Evolutionary conservation across 2,888 invertebrate species (phyloP).

Genomic region (Sinodicranocentrus sp.): DNA sequence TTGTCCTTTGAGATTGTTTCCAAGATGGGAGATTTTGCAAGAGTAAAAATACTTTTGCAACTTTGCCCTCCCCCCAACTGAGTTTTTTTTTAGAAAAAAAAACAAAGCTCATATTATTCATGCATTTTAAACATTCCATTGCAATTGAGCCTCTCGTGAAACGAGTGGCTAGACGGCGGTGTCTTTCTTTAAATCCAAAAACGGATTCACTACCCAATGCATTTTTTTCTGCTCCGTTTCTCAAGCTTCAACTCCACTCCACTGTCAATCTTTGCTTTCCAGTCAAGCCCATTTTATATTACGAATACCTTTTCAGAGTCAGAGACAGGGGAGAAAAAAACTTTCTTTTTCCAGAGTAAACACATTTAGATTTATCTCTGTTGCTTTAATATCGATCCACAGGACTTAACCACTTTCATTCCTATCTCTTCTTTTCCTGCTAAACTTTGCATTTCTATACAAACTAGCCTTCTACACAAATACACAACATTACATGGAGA

Average conservation of each 20-base stretch:
- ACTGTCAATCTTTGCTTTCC: constrained; percentile 2
- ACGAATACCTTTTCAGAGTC: no score
- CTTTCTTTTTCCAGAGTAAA: constrained; percentile 31
- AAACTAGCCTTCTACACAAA: no score
- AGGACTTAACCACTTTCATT: no score
- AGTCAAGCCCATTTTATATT: background rate
- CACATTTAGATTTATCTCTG: constrained; percentile 26
- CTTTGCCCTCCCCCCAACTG: no score
- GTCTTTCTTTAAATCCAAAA: background rate
- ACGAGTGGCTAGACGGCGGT: background rate
- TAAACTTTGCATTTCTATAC: no score
- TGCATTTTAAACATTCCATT: background rate
- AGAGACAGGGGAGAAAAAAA: background rate
- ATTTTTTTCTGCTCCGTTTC: background rate
- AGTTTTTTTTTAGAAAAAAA: background rate
- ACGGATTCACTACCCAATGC: background rate
- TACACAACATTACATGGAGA: no score
- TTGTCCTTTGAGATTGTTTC: background rate
- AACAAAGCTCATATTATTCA: background rate
- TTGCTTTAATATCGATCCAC: constrained; percentile 22
- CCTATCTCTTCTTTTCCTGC: no score
- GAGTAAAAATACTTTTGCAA: background rate
- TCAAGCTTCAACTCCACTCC: background rate
- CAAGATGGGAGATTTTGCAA: background rate
- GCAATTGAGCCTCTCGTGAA: background rate